phyloP scores from a whole-genome alignment of 2,888 invertebrate genomes.

The Lochmaea capreae region DNA sequence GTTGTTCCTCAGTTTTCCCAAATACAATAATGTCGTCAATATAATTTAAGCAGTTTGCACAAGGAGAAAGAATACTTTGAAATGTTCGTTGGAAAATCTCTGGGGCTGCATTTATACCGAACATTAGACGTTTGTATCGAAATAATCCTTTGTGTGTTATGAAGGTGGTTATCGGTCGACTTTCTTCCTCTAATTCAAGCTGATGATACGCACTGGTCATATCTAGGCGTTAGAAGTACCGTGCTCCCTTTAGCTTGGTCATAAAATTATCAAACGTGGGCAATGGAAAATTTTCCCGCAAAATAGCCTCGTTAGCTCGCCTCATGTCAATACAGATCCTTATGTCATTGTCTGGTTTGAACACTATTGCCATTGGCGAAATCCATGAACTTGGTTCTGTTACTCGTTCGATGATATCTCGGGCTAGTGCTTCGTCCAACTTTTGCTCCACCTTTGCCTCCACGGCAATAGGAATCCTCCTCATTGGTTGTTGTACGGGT shows the following conservation, averaged over 20 bases:
- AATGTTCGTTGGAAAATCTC: constrained; percentile 53
- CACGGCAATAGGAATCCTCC: constrained; percentile 35
- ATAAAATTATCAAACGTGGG: constrained; percentile 51
- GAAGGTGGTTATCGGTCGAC: constrained; percentile 45
- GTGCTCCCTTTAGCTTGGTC: too few relatives aligned
- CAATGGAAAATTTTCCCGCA: constrained; percentile 49
- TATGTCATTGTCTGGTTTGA: constrained; percentile 49
- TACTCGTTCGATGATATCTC: constrained; percentile 57
- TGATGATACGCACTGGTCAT: too few relatives aligned
- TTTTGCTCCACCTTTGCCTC: constrained; percentile 40
- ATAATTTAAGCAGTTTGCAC: too few relatives aligned
- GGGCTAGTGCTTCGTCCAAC: constrained; percentile 40
- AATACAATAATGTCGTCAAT: too few relatives aligned
- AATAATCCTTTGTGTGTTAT: constrained; percentile 49
- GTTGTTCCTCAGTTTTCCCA: too few relatives aligned
- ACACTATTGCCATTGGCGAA: constrained; percentile 56
- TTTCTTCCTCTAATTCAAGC: constrained; percentile 27
- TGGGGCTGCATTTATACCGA: constrained; percentile 58
- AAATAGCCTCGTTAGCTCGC: constrained; percentile 57
- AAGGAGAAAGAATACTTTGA: constrained; percentile 45
- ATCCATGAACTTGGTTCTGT: constrained; percentile 49
- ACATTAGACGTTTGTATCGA: constrained; percentile 58
- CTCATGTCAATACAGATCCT: constrained; percentile 59
- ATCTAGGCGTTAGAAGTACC: too few relatives aligned
- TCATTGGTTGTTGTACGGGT: too few relatives aligned